Evolutionary conservation across 2,113 vertebrate genomes (phyloP), one percentile per base, ranked within the genome.

Genomic region (Rhagologus leucostigma): DNA sequence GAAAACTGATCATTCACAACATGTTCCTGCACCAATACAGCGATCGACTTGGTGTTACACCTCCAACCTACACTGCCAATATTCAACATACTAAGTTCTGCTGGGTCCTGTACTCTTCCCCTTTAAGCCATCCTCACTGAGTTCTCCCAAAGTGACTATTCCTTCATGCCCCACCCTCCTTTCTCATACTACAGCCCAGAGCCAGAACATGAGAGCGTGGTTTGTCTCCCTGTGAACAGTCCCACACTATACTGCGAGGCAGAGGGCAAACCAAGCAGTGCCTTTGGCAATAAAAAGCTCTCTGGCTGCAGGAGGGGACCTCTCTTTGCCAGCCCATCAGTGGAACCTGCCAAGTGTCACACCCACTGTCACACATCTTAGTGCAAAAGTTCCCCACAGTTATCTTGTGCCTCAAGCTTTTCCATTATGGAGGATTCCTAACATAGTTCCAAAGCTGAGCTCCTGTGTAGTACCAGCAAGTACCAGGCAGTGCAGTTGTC

Each of bases 41-140:
- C 0, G 0, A 74, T 3, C 1, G 2, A 16, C 16, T 35, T 27
- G 6, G 19, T 42, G 5, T 29, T 3, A 29, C 15, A n/a, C 26
- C 42, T 74, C 35, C 71, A 69, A 62, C 37, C 68, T 49, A 53
- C 33, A 4, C 26, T n/a, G 49, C 50, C 52, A 2, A 7, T 13
- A 46, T 35, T 33, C 23, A 63, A 27, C 20, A 5, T 2, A 3
- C 15, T n/a, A 18, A n/a, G 5, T 84, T 73, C 73, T 67, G 27
- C 41, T 44, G 29, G 8, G 2, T 53, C n/a, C 32, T 59, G 15
- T 41, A 47, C n/a, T 44, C 32, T 62, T 39, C 29, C 8, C 18
- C 4, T 14, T 46, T 17, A 76, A 73, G n/a, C 30, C 20, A 85
- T 17, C 62, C 57, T 85, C 56, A 47, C 13, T 0, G 6, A 47